A percentile compares a stretch with the other conserved stretches of the same genome.
Conservation (phyloP, 2,888 invertebrate species). For the Philhelius pedissequus region DNA sequence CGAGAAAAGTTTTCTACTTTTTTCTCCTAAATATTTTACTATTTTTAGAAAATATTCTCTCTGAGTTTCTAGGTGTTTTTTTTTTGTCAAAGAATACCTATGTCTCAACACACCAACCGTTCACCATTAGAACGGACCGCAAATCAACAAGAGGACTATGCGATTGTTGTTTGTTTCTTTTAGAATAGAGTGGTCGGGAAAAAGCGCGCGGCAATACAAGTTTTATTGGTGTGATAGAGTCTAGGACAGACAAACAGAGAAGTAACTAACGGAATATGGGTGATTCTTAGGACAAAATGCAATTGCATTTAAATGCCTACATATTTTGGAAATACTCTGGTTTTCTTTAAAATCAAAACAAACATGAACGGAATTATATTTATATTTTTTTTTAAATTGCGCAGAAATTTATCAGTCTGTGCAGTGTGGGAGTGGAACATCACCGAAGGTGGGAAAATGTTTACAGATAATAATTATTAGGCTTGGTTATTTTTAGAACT, state of each 20-base stretch:
- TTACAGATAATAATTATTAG: constrained; percentile 13
- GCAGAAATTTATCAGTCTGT: background rate
- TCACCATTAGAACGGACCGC: background rate
- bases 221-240: background rate
- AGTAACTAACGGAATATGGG: background rate
- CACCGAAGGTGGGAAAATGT: constrained; percentile 31
- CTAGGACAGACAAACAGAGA: background rate
- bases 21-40: background rate
- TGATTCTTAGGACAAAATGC: background rate
- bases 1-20: constrained; percentile 11
- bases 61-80: background rate
- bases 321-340: background rate
- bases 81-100: constrained; percentile 28
- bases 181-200: constrained; percentile 12
- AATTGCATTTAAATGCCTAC: constrained; percentile 8
- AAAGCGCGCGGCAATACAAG: constrained; percentile 27
- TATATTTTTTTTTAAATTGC: background rate
- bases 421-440: constrained; percentile 1
- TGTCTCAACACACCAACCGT: background rate
- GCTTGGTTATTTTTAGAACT: constrained; percentile 17
- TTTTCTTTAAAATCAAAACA: background rate
- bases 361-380: background rate
- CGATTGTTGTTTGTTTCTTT: constrained; percentile 2
- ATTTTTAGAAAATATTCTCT: constrained; percentile 60
- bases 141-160: background rate